These are phyloP conservation scores for Fissipunctia ypsillon DNA, from an alignment of 2,888 invertebrate genomes.

Conservation along the genomic window DNA sequence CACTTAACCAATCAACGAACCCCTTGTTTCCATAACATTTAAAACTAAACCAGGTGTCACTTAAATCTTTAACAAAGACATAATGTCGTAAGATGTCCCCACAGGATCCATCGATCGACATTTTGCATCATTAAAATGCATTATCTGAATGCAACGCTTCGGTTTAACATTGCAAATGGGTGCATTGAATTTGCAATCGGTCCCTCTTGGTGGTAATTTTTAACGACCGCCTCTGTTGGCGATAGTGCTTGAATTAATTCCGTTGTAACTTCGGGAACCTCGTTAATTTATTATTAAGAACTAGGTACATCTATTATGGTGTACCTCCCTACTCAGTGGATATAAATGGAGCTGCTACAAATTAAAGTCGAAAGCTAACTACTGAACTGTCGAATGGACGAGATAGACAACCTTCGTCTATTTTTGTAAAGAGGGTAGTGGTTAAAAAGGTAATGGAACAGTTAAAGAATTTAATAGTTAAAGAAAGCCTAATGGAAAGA, in stretches of 20 bases:
- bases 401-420: constrained; percentile 33
- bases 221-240: constrained; percentile 85
- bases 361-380: constrained; percentile 25
- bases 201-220: constrained; percentile 86
- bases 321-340: constrained; percentile 20
- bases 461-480: constrained; percentile 1
- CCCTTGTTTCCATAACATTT: constrained; percentile 67
- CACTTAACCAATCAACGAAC: constrained; percentile 43
- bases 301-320: constrained; percentile 52
- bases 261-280: constrained; percentile 71
- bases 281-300: constrained; percentile 72
- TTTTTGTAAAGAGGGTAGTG: constrained; percentile 35
- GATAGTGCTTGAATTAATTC: constrained; percentile 87
- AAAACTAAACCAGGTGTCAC: constrained; percentile 77
- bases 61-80: constrained; percentile 77
- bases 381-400: constrained; percentile 30
- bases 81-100: constrained; percentile 77
- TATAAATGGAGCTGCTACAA: constrained; percentile 42
- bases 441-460: constrained; percentile 9
- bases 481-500: constrained; percentile 9
- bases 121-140: constrained; percentile 91
- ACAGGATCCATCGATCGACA: constrained; percentile 82
- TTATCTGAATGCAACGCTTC: constrained; percentile 85
- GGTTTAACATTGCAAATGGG: constrained; percentile 89
- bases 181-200: constrained; percentile 85